phyloP scores from a whole-genome alignment of 2,888 invertebrate species.

The Philhelius pedissequus region DNA sequence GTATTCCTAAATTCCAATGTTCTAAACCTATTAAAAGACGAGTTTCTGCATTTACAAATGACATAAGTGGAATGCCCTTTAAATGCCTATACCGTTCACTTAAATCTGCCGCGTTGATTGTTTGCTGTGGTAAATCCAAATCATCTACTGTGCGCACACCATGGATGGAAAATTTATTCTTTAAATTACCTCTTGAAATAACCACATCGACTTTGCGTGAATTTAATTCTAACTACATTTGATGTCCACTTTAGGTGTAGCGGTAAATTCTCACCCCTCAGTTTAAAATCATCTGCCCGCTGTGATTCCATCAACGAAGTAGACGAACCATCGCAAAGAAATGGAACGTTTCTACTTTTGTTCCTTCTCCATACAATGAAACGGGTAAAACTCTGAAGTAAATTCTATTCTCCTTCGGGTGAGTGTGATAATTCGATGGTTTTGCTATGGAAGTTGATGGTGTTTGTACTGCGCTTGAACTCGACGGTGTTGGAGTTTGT shows the following conservation, averaged over 20 bases:
- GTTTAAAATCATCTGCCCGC: neutral
- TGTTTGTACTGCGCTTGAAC: neutral
- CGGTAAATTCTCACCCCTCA: slow-evolving; percentile 12
- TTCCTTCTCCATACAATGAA: slow-evolving; percentile 1
- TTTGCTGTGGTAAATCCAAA: neutral
- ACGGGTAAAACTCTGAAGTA: slow-evolving; percentile 33
- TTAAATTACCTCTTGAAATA: neutral
- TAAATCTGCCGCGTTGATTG: neutral
- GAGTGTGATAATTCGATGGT: neutral
- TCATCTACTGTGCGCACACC: neutral
- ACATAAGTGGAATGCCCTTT: neutral
- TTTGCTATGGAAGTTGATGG: neutral
- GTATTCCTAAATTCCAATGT: no score
- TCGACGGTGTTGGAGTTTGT: neutral
- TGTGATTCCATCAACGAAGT: slow-evolving; percentile 14
- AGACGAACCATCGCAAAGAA: no score
- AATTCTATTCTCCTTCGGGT: neutral
- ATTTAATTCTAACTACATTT: neutral
- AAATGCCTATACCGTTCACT: neutral
- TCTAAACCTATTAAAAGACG: no score
- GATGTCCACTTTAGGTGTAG: neutral
- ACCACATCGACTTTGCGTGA: neutral
- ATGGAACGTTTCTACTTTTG: neutral
- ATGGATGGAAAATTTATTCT: neutral
- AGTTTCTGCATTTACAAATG: neutral